Conservation (phyloP, 2,888 invertebrate species). For the Cinara cedri region DNA sequence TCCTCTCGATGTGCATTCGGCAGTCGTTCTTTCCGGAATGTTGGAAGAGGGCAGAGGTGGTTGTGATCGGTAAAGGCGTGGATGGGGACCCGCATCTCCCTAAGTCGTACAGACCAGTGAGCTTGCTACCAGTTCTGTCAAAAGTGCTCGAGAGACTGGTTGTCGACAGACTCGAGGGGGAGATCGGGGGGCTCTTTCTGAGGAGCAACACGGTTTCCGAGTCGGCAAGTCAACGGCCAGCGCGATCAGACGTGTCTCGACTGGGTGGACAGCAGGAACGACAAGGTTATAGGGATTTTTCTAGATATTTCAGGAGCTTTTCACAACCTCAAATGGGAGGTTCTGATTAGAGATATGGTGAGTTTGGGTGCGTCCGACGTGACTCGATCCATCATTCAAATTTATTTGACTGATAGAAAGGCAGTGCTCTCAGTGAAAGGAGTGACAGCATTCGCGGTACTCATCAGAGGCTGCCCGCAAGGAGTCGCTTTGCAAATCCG, state of each 20-base stretch:
- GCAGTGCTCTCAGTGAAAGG: background rate
- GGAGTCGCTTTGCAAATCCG: background rate
- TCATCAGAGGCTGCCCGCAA: slow-evolving; percentile 9
- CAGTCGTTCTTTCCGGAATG: background rate
- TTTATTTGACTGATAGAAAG: background rate
- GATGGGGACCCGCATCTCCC: slow-evolving; percentile 11
- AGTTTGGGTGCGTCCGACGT: background rate
- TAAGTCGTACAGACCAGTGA: slow-evolving; percentile 19
- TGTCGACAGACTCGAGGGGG: background rate
- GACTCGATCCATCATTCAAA: background rate
- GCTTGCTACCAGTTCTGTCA: slow-evolving; percentile 2
- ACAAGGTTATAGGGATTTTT: background rate
- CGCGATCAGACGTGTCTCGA: background rate
- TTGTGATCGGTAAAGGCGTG: background rate
- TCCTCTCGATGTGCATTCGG: background rate
- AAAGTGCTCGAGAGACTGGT: slow-evolving; percentile 36
- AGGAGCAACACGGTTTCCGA: slow-evolving; percentile 6
- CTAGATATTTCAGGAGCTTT: slow-evolving; percentile 17
- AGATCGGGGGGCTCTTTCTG: background rate
- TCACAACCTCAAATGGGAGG: slow-evolving; percentile 2
- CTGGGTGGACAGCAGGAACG: background rate
- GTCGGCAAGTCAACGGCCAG: background rate
- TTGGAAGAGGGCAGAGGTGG: slow-evolving; percentile 28
- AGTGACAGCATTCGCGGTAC: background rate
- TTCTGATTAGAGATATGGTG: background rate